Evolutionary conservation across 2,888 invertebrate genomes (phyloP).

Genomic region (Patella ulyssiponensis): DNA sequence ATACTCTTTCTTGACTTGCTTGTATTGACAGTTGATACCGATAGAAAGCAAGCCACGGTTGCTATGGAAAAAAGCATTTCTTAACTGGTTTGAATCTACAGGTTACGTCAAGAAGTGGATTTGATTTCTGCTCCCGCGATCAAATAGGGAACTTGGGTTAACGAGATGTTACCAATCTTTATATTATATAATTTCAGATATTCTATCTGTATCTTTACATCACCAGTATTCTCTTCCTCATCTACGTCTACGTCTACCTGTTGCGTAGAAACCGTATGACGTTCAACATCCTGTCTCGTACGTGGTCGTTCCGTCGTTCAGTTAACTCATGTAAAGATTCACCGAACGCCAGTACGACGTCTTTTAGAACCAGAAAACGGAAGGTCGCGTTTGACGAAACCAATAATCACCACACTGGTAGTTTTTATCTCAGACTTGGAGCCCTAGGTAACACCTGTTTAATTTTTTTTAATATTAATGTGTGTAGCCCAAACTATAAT

Average conservation of each 20-base stretch:
- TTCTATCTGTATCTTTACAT: slow-evolving; percentile 50
- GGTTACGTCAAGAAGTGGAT: too few species aligned
- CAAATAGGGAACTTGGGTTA: too few species aligned
- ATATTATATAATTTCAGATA: slow-evolving; percentile 30
- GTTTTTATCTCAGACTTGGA: slow-evolving; percentile 34
- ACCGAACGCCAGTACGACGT: neutral
- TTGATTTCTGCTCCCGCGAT: too few species aligned
- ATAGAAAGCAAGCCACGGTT: too few species aligned
- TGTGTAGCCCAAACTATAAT: neutral
- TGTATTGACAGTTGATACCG: too few species aligned
- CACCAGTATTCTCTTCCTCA: slow-evolving; percentile 41
- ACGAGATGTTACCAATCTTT: too few species aligned
- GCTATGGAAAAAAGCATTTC: too few species aligned
- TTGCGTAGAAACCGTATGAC: slow-evolving; percentile 29
- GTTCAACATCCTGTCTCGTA: slow-evolving; percentile 4
- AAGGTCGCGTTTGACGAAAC: slow-evolving; percentile 21
- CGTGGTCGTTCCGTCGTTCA: slow-evolving; percentile 13
- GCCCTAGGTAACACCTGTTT: slow-evolving; percentile 27
- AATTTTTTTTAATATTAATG: too few species aligned
- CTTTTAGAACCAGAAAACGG: neutral
- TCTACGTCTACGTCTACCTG: slow-evolving; percentile 47
- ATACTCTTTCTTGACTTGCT: too few species aligned
- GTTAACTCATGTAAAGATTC: neutral
- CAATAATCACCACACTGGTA: slow-evolving; percentile 29
- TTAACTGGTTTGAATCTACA: too few species aligned